These are phyloP conservation scores for Drosophila sp. DNA, from an alignment of 1,140 invertebrate species.

Conservation along the genomic window DNA sequence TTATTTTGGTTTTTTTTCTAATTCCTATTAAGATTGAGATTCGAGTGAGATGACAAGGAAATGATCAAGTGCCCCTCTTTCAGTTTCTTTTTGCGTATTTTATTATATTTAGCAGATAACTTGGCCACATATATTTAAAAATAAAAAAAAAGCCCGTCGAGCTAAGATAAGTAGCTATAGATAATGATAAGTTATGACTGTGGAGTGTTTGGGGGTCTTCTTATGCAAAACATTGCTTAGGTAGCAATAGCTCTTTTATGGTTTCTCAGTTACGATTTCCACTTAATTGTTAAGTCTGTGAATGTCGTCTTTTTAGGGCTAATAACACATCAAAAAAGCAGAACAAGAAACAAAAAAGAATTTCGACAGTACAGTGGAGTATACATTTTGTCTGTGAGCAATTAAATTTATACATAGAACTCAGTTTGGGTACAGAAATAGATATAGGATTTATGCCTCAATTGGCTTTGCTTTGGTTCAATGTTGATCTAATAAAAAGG, in stretches of 20 bases:
- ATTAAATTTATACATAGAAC: background rate
- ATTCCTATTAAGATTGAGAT: constrained; percentile 30
- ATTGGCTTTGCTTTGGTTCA: constrained; percentile 1
- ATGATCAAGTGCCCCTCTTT: constrained; percentile 7
- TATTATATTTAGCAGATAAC: constrained; percentile 9
- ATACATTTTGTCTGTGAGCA: too few relatives aligned
- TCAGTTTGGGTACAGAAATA: background rate
- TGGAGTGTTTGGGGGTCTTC: background rate
- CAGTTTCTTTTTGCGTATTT: background rate
- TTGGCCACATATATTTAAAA: background rate
- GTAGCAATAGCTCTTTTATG: background rate
- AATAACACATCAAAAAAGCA: background rate
- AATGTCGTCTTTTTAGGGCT: background rate
- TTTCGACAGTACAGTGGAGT: background rate
- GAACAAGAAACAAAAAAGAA: background rate
- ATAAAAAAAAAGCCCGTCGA: background rate
- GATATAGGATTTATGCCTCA: background rate
- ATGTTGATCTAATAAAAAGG: constrained; percentile 7
- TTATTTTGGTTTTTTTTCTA: constrained; percentile 29
- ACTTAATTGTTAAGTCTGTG: background rate
- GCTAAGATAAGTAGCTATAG: constrained; percentile 2
- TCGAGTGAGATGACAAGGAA: constrained; percentile 12
- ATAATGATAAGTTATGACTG: constrained; percentile 1
- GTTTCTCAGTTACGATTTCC: background rate
- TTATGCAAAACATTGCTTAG: constrained; percentile 7